phyloP scores from a whole-genome alignment of 2,888 invertebrate genomes.

The Danaus chrysippus region DNA sequence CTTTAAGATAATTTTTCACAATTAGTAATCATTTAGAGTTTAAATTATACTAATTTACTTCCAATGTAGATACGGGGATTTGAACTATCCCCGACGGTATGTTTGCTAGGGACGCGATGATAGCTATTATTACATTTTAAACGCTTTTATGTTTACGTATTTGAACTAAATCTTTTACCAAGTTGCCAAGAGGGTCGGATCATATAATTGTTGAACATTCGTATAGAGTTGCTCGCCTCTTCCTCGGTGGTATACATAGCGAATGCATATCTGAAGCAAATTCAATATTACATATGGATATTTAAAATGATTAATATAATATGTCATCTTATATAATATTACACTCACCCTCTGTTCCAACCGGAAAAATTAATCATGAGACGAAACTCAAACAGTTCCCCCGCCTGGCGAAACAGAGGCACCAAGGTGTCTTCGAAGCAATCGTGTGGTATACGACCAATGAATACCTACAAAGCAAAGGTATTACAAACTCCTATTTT shows the following conservation, averaged over 20 bases:
- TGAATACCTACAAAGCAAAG: conserved; percentile 63
- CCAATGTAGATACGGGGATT: no score
- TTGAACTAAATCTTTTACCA: conserved; percentile 43
- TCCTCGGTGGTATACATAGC: conserved; percentile 81
- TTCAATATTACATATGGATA: neutral
- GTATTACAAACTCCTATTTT: neutral
- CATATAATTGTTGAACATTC: conserved; percentile 83
- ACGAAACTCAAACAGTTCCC: conserved; percentile 84
- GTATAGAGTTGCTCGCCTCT: conserved; percentile 82
- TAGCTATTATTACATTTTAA: neutral
- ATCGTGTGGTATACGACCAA: conserved; percentile 83
- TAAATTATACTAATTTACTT: no score
- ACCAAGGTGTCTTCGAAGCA: conserved; percentile 82
- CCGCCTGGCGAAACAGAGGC: conserved; percentile 77
- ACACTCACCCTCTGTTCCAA: conserved; percentile 83
- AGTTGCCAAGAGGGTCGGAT: conserved; percentile 82
- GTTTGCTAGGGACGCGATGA: neutral
- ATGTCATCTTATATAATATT: neutral
- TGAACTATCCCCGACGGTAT: no score
- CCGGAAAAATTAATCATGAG: conserved; percentile 88
- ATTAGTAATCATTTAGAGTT: no score
- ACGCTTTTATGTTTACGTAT: neutral
- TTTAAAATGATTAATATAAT: neutral
- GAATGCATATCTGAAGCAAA: conserved; percentile 80
- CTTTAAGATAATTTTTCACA: no score